Evolutionary conservation across 2,888 invertebrate species (phyloP), one percentile per base, ranked within the genome.

Genomic region (Andricus curvator): DNA sequence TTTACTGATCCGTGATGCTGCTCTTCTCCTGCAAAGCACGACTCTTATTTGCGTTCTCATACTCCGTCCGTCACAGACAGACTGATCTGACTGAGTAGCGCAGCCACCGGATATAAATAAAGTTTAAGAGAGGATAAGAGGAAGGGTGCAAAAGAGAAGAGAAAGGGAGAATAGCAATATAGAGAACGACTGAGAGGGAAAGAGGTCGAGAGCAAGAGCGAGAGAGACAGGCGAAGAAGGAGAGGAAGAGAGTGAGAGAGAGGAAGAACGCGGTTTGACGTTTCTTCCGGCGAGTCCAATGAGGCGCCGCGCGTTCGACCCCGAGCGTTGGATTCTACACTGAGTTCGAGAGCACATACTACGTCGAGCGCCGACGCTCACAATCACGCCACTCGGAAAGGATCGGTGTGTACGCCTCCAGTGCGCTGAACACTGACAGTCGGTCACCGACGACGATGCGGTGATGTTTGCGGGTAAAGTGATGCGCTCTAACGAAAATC

Each of bases 21-120:
- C 44, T 25, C 37, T 37, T 37, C 17, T 74, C 25, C 25, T 37
- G 22, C 11, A 60, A 22, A 20, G 4, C 60, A 22, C n/a, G 22
- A 60, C 60, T 11, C 22, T 6, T n/a, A 56, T 56, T 51, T 80
- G 78, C 83, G 44, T 68, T 51, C 51, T 74, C 74, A 37, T 70
- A 70, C 56, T 74, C n/a, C 22, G 56, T 56, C 56, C 56, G 74
- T 74, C 33, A 74, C 56, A 74, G 56, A 74, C 74, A 56, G 29
- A 74, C 74, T 74, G 56, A 74, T 56, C n/a, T 62, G n/a, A 64
- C 25, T 22, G 81, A 79, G 70, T 79, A 80, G 68, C 81, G 84
- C 84, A 80, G 80, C 62, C 84, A 81, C 81, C 83, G 87, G 85
- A 84, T 87, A 86, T 82, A 84, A 84, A 83, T 84, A 84, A 87